Evolutionary conservation across 2,888 invertebrate species (phyloP), one percentile per base, ranked within the genome.

Genomic region (Sussaba pulchella): DNA sequence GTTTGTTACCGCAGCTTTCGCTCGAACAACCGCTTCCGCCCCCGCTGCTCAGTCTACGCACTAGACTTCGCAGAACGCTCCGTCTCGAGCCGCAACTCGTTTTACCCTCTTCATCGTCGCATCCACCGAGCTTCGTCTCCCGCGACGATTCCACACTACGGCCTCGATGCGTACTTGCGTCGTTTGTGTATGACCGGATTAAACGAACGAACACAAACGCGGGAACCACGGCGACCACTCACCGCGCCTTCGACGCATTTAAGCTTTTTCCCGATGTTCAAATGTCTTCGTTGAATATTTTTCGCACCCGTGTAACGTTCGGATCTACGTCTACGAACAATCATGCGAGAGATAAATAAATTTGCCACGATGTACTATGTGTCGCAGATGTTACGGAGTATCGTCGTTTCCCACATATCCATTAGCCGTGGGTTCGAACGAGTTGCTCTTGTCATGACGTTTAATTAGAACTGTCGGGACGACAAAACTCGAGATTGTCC

Each of bases 11-110:
- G 31, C 39, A 61, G 8, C 39, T 36, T 6, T 52, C 26, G 39
- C 24, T 52, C 8, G 47, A 47, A 61, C 26, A 78, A 66, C 83
- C 79, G 69, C 80, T 39, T 8, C 72, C 69, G 26, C 64, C 67
- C 24, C 85, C 75, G 69, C 87, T 82, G 43, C 88, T 89, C 71
- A 90, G 81, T 45, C 87, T 86, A 36, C 89, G 86, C 14, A 89
- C 88, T 43, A 90, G 82, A 63, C 83, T 85, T 26, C 87, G 85
- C 81, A 90, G 59, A 14, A 84, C 76, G 64, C 83, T 76, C 10
- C 73, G 78, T 19, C 79, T 73, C 61, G 80, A 26, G 0, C 69
- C 63, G 41, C 72, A 69, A 17, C 73, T 43, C n/a, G 19, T 47
- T 76, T 74, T 73, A 69, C 47, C 66, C 61, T 39, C 43, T 19